These are phyloP conservation scores for Tiphia femorata DNA, from an alignment of 2,888 invertebrate genomes.

Conservation along the genomic window DNA sequence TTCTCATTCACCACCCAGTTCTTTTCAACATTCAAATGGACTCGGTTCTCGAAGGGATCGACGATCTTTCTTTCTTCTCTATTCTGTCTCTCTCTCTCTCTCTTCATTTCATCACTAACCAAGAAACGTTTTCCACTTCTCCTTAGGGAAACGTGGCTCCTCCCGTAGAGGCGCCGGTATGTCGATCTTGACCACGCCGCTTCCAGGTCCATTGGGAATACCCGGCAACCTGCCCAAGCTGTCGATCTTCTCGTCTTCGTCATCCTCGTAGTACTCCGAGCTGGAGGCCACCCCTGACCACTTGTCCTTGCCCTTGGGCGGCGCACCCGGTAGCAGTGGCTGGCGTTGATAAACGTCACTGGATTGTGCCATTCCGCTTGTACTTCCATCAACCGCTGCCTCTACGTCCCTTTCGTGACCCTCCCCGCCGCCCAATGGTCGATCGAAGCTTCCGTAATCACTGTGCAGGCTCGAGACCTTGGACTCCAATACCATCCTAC, in stretches of 20 bases:
- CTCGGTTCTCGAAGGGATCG: no score
- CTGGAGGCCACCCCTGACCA: conserved; percentile 68
- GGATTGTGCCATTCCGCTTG: conserved; percentile 66
- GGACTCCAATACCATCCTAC: conserved; percentile 77
- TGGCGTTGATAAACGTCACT: conserved; percentile 75
- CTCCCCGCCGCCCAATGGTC: conserved; percentile 63
- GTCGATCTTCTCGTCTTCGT: conserved; percentile 70
- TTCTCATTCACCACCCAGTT: no score
- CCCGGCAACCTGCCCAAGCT: conserved; percentile 58
- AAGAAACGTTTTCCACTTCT: conserved; percentile 84
- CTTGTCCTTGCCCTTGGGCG: conserved; percentile 69
- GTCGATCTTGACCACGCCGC: conserved; percentile 74
- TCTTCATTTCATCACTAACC: conserved; percentile 68
- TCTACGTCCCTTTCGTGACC: conserved; percentile 67
- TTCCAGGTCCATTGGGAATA: conserved; percentile 62
- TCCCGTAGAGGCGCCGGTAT: conserved; percentile 79
- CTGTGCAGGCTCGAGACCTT: conserved; percentile 72
- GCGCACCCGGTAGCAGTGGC: conserved; percentile 71
- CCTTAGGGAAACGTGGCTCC: conserved; percentile 84
- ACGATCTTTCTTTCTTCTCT: no score
- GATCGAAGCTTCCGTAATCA: conserved; percentile 76
- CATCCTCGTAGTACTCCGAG: conserved; percentile 70
- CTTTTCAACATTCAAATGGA: no score
- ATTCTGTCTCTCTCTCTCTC: no score
- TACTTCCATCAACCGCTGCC: conserved; percentile 66